Percentiles rank a stretch among this genome's conserved stretches.
These are phyloP conservation scores for Hyles vespertilio DNA, from an alignment of 1,140 invertebrate genomes.

Conservation along the genomic window DNA sequence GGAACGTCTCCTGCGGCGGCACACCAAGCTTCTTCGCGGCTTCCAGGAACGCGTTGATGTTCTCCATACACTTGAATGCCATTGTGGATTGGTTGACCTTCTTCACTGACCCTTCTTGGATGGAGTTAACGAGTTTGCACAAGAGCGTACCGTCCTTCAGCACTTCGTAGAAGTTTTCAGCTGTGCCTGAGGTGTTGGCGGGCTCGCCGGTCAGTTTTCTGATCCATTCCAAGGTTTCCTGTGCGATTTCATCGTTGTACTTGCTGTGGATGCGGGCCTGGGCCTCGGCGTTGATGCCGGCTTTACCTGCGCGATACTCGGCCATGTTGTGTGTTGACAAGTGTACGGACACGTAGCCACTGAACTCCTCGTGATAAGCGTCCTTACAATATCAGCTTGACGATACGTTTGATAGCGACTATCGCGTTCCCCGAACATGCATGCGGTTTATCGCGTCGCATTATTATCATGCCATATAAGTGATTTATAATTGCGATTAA, in stretches of 20 bases:
- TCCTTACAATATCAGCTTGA: slow-evolving; percentile 45
- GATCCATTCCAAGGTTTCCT: slow-evolving; percentile 94
- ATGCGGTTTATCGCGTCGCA: slow-evolving; percentile 37
- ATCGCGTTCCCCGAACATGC: slow-evolving; percentile 44
- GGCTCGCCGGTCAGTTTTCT: slow-evolving; percentile 87
- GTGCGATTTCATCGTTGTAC: slow-evolving; percentile 93
- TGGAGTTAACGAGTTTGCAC: slow-evolving; percentile 89
- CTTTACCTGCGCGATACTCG: slow-evolving; percentile 63
- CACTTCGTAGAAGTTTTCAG: slow-evolving; percentile 92
- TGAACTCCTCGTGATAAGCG: slow-evolving; percentile 60
- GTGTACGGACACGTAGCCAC: slow-evolving; percentile 60
- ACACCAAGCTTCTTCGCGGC: slow-evolving; percentile 92
- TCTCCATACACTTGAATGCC: slow-evolving; percentile 99
- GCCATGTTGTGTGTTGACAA: slow-evolving; percentile 62
- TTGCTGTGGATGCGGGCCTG: slow-evolving; percentile 89
- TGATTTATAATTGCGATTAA: slow-evolving; percentile 34
- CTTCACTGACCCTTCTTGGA: slow-evolving; percentile 89
- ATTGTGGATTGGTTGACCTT: slow-evolving; percentile 91
- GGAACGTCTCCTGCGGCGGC: slow-evolving; percentile 96
- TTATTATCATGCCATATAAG: slow-evolving; percentile 44
- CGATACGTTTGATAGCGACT: slow-evolving; percentile 55
- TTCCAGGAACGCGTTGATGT: slow-evolving; percentile 96
- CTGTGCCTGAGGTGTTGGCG: slow-evolving; percentile 87
- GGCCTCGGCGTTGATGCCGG: slow-evolving; percentile 69
- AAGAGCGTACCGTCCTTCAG: slow-evolving; percentile 91